These are phyloP conservation scores for Chamaetylas fuelleborni DNA, from an alignment of 2,113 vertebrate genomes.

Conservation along the genomic window DNA sequence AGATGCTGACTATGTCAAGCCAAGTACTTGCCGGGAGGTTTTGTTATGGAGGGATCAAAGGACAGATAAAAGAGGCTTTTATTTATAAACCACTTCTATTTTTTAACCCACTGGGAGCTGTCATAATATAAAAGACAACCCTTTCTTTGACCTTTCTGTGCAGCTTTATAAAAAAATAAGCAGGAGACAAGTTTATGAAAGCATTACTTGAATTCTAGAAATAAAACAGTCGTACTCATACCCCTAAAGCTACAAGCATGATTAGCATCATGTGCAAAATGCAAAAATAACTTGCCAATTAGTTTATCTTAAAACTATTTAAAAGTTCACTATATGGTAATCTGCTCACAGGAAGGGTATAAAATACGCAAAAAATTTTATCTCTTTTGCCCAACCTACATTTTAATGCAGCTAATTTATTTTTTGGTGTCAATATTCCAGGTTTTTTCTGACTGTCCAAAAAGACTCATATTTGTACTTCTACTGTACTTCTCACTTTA, in stretches of 20 bases:
- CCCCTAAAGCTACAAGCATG: not conserved
- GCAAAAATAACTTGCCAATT: slow-evolving; percentile 3
- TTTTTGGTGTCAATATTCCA: not conserved
- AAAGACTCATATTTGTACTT: not conserved
- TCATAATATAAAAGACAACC: slow-evolving; percentile 33
- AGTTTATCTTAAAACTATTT: slow-evolving; percentile 31
- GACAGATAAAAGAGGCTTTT: slow-evolving; percentile 47
- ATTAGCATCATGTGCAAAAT: slow-evolving; percentile 24
- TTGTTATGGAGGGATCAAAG: slow-evolving; percentile 29
- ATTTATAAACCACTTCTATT: slow-evolving; percentile 55
- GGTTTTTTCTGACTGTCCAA: not conserved
- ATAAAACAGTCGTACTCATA: slow-evolving; percentile 22
- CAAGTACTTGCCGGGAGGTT: slow-evolving; percentile 11
- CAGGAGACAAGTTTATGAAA: slow-evolving; percentile 34
- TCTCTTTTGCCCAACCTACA: not conserved
- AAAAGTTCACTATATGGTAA: not conserved
- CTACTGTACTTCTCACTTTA: not conserved
- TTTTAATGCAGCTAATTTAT: not conserved
- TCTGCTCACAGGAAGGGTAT: not conserved
- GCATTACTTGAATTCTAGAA: slow-evolving; percentile 31
- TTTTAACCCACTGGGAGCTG: slow-evolving; percentile 26
- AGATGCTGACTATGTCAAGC: not conserved
- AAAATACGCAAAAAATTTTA: not conserved
- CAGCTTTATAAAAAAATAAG: slow-evolving; percentile 49
- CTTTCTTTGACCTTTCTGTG: slow-evolving; percentile 40